Evolutionary conservation across 2,113 vertebrate species (phyloP), one percentile per base, ranked within the genome.

Genomic region (Prunella fulvescens): DNA sequence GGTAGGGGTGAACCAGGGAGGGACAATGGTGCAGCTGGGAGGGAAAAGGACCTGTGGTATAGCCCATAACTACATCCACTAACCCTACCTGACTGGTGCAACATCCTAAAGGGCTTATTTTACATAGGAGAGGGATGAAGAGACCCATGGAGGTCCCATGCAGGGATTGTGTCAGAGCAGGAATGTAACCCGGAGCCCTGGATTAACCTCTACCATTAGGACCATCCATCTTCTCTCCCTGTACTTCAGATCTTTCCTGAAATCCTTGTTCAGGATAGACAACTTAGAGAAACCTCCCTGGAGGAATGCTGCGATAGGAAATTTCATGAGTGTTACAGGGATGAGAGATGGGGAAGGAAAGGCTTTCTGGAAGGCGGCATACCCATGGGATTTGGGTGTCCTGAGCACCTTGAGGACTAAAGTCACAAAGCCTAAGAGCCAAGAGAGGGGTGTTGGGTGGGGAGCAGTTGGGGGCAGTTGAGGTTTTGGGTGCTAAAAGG

Each of bases 271-370:
- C 50, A 50, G 39, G n/a, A 19, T 15, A 61, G 48, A 29, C 76
- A 29, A 60, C 16, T 70, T 77, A 17, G 3, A 81, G 72, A 92
- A 91, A 26, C 58, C 42, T 92, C 33, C 61, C 48, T 11, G 29
- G 25, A 79, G 62, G 25, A 65, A 3, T 0, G 0, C 6, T 50
- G 42, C 0, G 0, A 11, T 47, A 25, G 51, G 39, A 35, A 31
- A 15, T 58, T 31, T 72, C 33, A 71, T 22, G 74, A 77, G 31
- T 5, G 2, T 45, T 35, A 7, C 0, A 2, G 60, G 66, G 9
- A 9, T 62, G 62, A 81, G 81, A 61, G 53, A 16, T 1, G 3
- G 65, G 47, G 42, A 40, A 25, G 39, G 42, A 69, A 45, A 37
- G 9, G 23, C 25, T 54, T 62, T 86, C 45, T 76, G 42, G 64